phyloP scores from a whole-genome alignment of 2,797 vertebrate species.

The Poecilia wingei region DNA sequence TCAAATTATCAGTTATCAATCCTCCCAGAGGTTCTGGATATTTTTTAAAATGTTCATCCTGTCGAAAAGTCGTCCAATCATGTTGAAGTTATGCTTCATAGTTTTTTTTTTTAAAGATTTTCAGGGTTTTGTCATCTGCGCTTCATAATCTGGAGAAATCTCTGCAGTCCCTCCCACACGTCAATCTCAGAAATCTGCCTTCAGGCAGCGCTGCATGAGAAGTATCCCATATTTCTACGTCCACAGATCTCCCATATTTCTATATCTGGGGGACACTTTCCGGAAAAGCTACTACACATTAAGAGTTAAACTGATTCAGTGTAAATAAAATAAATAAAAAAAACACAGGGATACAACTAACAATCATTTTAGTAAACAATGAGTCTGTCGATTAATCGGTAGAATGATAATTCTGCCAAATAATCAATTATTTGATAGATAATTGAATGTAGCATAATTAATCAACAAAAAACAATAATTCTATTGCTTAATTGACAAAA shows the following conservation, averaged over 20 bases:
- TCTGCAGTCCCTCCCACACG: not conserved
- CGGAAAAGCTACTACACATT: not conserved
- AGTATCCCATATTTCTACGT: not conserved
- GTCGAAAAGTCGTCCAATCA: not conserved
- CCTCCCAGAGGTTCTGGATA: not conserved
- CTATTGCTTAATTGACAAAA: no score
- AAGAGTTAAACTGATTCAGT: no score
- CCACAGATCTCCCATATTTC: no score
- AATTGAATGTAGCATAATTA: no score
- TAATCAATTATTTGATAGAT: no score
- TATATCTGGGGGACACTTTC: not conserved
- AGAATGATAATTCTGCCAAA: no score
- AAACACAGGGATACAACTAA: no score
- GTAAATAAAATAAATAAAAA: not conserved
- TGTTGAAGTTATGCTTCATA: not conserved
- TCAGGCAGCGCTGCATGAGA: not conserved
- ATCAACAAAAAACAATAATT: no score
- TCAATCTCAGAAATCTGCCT: not conserved
- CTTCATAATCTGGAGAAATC: not conserved
- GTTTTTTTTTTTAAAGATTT: not conserved
- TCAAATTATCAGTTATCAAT: no score
- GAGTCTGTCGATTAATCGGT: no score
- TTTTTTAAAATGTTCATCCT: not conserved
- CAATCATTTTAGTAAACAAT: not conserved
- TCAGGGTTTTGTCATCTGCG: not conserved